phyloP scores from a whole-genome alignment of 2,797 vertebrate genomes.

The Acrossocheilus wenchowensis region DNA sequence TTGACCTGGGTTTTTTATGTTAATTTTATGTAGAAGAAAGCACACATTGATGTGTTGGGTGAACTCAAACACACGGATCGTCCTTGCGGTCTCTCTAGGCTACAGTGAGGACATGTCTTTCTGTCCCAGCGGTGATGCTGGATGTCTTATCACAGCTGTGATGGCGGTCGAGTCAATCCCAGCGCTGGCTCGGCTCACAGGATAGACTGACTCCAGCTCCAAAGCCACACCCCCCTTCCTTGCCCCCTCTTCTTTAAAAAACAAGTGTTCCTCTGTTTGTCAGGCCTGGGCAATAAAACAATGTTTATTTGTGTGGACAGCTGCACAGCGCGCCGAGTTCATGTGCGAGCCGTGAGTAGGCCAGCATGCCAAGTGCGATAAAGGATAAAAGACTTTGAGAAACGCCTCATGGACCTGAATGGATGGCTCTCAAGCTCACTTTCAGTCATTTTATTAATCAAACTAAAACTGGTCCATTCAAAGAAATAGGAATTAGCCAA shows the following conservation, averaged over 20 bases:
- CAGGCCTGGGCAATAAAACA: conserved; percentile 60
- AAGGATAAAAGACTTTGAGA: conserved; percentile 30
- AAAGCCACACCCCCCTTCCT: conserved; percentile 23
- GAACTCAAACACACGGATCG: conserved; percentile 9
- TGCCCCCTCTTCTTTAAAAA: conserved; percentile 40
- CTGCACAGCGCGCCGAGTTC: conserved; percentile 54
- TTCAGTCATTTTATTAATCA: background rate
- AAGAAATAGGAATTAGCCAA: background rate
- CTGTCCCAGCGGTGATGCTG: conserved; percentile 14
- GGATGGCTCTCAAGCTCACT: conserved; percentile 22
- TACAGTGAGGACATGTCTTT: background rate
- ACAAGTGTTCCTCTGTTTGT: conserved; percentile 60
- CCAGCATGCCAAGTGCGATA: conserved; percentile 26
- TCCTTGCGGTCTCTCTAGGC: background rate
- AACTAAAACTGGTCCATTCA: background rate
- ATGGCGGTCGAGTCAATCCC: conserved; percentile 28
- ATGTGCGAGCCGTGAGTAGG: conserved; percentile 23
- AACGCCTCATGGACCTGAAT: background rate
- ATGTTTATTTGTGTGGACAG: conserved; percentile 67
- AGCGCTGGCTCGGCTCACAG: conserved; percentile 15
- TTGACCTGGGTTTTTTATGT: background rate
- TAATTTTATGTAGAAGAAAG: background rate
- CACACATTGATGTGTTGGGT: background rate
- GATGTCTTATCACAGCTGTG: conserved; percentile 13
- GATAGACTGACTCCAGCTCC: conserved; percentile 4